phyloP scores from a whole-genome alignment of 2,113 vertebrate genomes.

The Dicerorhinus sumatrensis region DNA sequence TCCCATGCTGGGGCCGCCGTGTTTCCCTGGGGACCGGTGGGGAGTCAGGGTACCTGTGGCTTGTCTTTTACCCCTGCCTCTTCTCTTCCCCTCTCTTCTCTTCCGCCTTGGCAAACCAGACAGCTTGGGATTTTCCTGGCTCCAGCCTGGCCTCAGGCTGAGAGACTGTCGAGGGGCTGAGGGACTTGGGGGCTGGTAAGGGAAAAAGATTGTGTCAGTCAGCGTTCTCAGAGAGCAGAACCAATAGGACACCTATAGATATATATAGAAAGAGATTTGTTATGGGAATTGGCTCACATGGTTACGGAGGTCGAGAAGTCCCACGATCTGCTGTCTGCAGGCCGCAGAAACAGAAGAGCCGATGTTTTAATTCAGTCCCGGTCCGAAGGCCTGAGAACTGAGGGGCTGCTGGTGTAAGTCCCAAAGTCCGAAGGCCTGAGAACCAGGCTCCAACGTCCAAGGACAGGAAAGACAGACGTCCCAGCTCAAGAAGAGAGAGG shows the following conservation, averaged over 20 bases:
- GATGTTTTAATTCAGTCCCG: not conserved
- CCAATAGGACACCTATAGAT: not conserved
- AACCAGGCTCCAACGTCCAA: not conserved
- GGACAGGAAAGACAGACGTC: not conserved
- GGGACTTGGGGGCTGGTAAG: not conserved
- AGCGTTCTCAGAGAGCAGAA: not conserved
- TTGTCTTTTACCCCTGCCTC: not conserved
- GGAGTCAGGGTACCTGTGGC: not conserved
- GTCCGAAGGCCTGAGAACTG: not conserved
- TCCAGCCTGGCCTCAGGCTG: not conserved
- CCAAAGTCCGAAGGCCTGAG: not conserved
- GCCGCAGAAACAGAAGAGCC: not conserved
- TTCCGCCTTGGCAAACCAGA: not conserved
- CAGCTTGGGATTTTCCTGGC: not conserved
- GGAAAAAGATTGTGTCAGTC: not conserved
- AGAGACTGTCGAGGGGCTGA: not conserved
- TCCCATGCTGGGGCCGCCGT: accelerated
- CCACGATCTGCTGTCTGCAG: not conserved
- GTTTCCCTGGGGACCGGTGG: not conserved
- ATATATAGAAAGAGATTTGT: not conserved
- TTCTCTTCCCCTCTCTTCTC: not conserved
- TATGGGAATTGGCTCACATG: not conserved
- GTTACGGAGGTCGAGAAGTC: not conserved
- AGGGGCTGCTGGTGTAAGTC: not conserved
- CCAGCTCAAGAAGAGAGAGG: not conserved